phyloP scores from a whole-genome alignment of 2,113 vertebrate species.

The Plecotus auritus region DNA sequence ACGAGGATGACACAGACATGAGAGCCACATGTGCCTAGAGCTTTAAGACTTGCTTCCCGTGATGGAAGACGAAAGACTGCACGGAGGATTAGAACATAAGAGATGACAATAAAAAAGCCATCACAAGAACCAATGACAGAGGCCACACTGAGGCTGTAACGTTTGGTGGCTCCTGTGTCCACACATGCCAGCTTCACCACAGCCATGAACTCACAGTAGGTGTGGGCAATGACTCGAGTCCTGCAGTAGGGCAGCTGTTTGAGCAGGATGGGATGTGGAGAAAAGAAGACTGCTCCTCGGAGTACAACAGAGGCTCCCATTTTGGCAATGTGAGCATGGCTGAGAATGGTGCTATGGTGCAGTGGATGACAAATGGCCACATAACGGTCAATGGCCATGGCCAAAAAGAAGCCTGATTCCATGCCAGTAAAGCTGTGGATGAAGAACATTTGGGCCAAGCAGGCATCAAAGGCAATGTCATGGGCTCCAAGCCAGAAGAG shows the following conservation, averaged over 20 bases:
- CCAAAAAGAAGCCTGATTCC: conserved; percentile 62
- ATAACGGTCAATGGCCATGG: conserved; percentile 66
- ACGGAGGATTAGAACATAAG: conserved; percentile 15
- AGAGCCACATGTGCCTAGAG: conserved; percentile 53
- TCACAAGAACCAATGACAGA: conserved; percentile 38
- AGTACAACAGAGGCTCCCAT: conserved; percentile 38
- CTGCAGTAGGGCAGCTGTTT: conserved; percentile 38
- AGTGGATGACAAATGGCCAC: conserved; percentile 66
- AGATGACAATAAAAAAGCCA: conserved; percentile 33
- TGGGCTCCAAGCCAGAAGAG: conserved; percentile 49
- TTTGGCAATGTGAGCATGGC: background rate
- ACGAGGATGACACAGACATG: conserved; percentile 62
- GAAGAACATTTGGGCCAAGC: conserved; percentile 64
- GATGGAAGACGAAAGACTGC: conserved; percentile 3
- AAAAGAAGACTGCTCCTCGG: background rate
- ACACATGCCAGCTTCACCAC: conserved; percentile 55
- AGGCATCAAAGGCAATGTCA: conserved; percentile 52
- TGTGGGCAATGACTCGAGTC: conserved; percentile 55
- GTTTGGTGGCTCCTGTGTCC: conserved; percentile 33
- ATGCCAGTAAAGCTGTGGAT: conserved; percentile 65
- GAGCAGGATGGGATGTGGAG: conserved; percentile 49
- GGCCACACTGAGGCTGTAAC: conserved; percentile 44
- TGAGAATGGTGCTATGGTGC: conserved; percentile 47
- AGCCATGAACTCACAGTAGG: conserved; percentile 72
- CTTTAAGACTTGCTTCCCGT: conserved; percentile 29